Base-by-base conservation (phyloP, 2,113 vertebrate genomes). In the Dicaeum eximium region DNA sequence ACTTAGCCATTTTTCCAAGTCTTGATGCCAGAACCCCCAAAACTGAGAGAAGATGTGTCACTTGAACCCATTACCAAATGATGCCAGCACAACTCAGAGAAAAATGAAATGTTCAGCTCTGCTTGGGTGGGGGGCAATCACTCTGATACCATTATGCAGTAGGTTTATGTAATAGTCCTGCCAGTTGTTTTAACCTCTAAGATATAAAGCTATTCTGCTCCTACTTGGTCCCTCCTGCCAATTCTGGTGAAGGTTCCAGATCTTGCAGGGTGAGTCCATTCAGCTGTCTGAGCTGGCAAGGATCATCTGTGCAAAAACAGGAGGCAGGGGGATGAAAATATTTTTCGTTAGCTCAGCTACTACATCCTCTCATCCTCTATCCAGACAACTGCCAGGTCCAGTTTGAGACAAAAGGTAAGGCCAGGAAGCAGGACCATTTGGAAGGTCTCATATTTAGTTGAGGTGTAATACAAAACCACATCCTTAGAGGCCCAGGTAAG, bases 291-390 rank as follows among this genome's bases (percentile, higher is more conserved):
- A 84, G 17, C 40, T 80, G 66, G 44, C n/a, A 75, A 67, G 65
- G 51, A 56, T 1, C 4, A 28, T n/a, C 19, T 14, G 0, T 58
- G 48, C 12, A 67, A 80, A 75, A 85, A 72, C 15, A 53, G 23
- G 21, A 48, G 8, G 11, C 0, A 3, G 5, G 2, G 5, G 19
- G 7, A 19, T 22, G 16, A 70, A 65, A 57, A 74, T n/a, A 9
- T 10, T 60, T 69, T 53, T 77, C 28, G 24, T 65, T 47, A 73
- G 13, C 13, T 93, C 58, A 82, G 44, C 22, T 71, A 51, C 48
- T 81, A 45, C 8, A 27, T 64, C 15, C 15, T 86, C 17, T 85
- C 47, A 30, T 80, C 44, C 22, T 85, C 62, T 65, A 23, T n/a
- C 20, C 40, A 47, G n/a, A 15, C 9, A 93, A 40, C 15, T 64